These are phyloP conservation scores for Autographa gamma DNA, from an alignment of 2,888 invertebrate genomes.

Conservation along the genomic window DNA sequence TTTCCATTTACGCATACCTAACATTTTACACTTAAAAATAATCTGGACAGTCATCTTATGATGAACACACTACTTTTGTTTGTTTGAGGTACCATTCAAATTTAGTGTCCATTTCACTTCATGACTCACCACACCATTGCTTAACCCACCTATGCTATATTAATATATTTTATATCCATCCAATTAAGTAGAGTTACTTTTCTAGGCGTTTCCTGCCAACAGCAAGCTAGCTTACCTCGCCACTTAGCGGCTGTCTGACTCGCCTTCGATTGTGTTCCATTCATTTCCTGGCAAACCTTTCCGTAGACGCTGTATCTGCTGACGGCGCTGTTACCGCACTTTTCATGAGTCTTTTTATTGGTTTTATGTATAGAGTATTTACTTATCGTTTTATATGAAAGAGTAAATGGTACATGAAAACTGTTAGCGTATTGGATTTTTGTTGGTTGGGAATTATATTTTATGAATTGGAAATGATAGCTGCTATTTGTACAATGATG, in stretches of 20 bases:
- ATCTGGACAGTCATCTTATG: too few relatives aligned
- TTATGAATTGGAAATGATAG: too few relatives aligned
- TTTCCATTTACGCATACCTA: too few relatives aligned
- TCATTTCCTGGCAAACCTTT: conserved; percentile 60
- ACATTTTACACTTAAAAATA: too few relatives aligned
- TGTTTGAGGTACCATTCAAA: background rate
- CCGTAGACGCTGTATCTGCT: conserved; percentile 50
- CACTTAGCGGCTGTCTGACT: conserved; percentile 20
- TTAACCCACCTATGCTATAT: conserved; percentile 23
- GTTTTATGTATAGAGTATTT: conserved; percentile 3
- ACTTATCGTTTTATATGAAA: background rate
- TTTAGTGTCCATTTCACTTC: background rate
- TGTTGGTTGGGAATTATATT: too few relatives aligned
- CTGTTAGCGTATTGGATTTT: too few relatives aligned
- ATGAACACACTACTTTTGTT: too few relatives aligned
- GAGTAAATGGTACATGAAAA: background rate
- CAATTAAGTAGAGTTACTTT: conserved; percentile 43
- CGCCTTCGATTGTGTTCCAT: conserved; percentile 38
- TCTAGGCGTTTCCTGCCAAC: conserved; percentile 12
- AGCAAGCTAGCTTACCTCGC: conserved; percentile 30
- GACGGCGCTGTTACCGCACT: conserved; percentile 57
- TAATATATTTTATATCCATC: conserved; percentile 36
- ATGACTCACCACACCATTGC: background rate
- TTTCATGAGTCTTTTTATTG: conserved; percentile 73
- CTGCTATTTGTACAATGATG: too few relatives aligned